These are phyloP conservation scores for Stenurella melanura DNA, from an alignment of 2,888 invertebrate genomes.

Conservation along the genomic window DNA sequence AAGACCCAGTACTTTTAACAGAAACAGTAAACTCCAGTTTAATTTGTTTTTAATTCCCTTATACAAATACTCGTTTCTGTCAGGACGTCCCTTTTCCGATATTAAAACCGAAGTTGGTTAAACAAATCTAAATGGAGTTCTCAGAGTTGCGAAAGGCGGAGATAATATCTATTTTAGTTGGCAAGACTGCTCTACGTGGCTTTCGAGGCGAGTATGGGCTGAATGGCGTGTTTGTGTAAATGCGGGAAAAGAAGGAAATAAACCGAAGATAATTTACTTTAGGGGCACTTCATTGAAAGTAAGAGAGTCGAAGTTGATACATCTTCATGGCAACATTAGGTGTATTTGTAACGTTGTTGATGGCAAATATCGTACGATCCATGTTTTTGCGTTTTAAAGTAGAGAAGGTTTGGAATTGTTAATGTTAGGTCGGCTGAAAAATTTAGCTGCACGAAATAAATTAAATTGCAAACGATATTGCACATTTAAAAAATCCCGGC, in stretches of 20 bases:
- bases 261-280: conserved; percentile 3
- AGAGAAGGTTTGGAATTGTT: no score
- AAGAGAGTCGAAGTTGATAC: neutral
- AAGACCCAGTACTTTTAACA: neutral
- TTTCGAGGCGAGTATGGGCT: neutral
- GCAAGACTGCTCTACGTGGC: neutral
- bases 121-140: conserved; percentile 10
- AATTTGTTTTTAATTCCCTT: conserved; percentile 28
- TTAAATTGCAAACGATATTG: no score
- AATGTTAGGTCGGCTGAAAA: no score
- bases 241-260: conserved; percentile 3
- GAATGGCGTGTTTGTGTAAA: neutral
- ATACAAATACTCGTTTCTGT: conserved; percentile 13
- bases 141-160: neutral
- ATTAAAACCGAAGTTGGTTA: conserved; percentile 21
- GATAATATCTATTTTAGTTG: conserved; percentile 9
- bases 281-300: neutral
- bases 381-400: neutral
- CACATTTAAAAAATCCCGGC: no score
- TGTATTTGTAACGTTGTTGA: neutral
- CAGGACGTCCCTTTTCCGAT: conserved; percentile 14
- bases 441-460: no score
- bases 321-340: neutral
- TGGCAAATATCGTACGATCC: neutral
- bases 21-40: conserved; percentile 9